phyloP scores from a whole-genome alignment of 37 sponge, comb jelly and placozoan genomes.

The Cladorhizidae sp. region DNA sequence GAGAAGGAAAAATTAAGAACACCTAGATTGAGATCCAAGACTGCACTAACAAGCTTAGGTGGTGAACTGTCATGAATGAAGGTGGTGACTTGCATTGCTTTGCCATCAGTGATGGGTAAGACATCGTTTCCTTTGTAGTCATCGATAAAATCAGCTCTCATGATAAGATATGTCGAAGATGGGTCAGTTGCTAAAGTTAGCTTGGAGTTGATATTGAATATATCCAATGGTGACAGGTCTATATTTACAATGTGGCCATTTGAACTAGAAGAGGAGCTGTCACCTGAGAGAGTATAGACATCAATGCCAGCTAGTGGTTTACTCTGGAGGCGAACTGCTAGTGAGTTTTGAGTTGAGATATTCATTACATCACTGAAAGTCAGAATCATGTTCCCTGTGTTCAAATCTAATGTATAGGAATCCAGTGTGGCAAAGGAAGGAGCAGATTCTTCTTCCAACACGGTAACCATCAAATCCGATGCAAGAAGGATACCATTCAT shows the following conservation, averaged over 20 bases:
- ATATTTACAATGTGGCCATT: constrained; percentile 75
- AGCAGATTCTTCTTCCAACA: constrained; percentile 23
- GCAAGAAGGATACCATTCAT: constrained; percentile 33
- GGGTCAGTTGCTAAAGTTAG: constrained; percentile 40
- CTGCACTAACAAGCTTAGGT: constrained; percentile 52
- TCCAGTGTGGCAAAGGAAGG: constrained; percentile 40
- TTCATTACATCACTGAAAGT: constrained; percentile 84
- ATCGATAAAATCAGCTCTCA: constrained; percentile 83
- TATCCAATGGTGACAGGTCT: constrained; percentile 64
- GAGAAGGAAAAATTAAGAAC: constrained; percentile 68
- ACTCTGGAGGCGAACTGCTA: constrained; percentile 84
- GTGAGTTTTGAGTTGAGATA: constrained; percentile 56
- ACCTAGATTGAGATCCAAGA: constrained; percentile 70
- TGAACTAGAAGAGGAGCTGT: constrained; percentile 43
- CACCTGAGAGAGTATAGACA: constrained; percentile 48
- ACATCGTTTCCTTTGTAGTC: constrained; percentile 83
- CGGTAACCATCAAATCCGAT: constrained; percentile 13
- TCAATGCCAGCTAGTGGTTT: constrained; percentile 36
- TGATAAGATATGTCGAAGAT: constrained; percentile 73
- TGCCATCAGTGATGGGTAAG: constrained; percentile 83
- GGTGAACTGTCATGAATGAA: constrained; percentile 60
- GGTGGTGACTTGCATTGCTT: constrained; percentile 55
- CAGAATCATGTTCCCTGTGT: constrained; percentile 64
- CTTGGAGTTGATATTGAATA: constrained; percentile 65
- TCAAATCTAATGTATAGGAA: constrained; percentile 70